A percentile compares a stretch with the other conserved stretches of the same genome.
Conservation (phyloP, 2,888 invertebrate species). For the Pilophorus perplexus region DNA sequence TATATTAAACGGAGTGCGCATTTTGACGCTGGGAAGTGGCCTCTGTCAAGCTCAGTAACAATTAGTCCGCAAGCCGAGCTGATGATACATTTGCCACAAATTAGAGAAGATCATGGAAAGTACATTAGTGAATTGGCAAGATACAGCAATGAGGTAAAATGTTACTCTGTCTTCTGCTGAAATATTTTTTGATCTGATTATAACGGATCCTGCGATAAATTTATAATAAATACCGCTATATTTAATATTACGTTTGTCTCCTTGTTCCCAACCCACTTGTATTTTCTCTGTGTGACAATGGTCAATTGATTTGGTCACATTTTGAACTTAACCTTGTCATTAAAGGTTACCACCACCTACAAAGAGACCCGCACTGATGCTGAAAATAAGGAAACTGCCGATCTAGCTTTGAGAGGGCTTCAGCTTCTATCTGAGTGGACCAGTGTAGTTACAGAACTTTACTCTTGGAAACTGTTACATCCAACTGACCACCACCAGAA, state of each 20-base stretch:
- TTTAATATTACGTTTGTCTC: too few relatives aligned
- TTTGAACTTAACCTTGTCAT: too few relatives aligned
- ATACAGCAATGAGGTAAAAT: slow-evolving; percentile 74
- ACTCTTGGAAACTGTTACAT: slow-evolving; percentile 96
- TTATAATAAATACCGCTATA: too few relatives aligned
- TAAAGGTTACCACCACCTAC: slow-evolving; percentile 89
- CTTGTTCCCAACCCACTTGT: too few relatives aligned
- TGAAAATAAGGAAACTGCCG: slow-evolving; percentile 88
- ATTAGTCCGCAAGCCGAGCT: slow-evolving; percentile 89
- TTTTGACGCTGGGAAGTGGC: slow-evolving; percentile 91
- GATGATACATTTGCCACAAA: slow-evolving; percentile 90
- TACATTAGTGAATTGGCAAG: slow-evolving; percentile 94
- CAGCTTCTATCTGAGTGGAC: slow-evolving; percentile 96
- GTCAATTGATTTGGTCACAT: too few relatives aligned
- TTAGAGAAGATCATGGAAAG: slow-evolving; percentile 93
- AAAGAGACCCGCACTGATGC: slow-evolving; percentile 88
- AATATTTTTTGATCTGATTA: too few relatives aligned
- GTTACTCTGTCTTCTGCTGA: not conserved
- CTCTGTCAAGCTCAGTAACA: slow-evolving; percentile 75
- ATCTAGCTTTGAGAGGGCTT: slow-evolving; percentile 86
- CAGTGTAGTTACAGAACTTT: slow-evolving; percentile 90
- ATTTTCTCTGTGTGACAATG: too few relatives aligned
- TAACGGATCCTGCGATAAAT: too few relatives aligned
- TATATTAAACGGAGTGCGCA: slow-evolving; percentile 93
- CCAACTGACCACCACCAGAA: slow-evolving; percentile 97